Base-by-base conservation (phyloP, 2,888 invertebrate genomes). In the Cremastinae sp. region DNA sequence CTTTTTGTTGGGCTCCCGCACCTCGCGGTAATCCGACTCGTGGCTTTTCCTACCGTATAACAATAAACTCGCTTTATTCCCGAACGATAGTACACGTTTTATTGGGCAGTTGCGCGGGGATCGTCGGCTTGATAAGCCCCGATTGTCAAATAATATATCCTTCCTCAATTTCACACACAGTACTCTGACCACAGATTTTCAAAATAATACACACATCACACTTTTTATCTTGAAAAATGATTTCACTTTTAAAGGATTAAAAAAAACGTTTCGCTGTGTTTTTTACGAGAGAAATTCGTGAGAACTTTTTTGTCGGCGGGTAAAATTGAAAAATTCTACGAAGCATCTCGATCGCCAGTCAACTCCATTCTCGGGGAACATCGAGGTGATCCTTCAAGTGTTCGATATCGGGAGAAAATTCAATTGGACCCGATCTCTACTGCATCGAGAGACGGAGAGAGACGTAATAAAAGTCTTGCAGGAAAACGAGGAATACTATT, bases 401-500 rank as follows among this genome's bases (percentile, higher is more conserved):
- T 74, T 71, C 70, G 51, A 77, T 71, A 66, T 71, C 51, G 47
- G 14, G 9, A 38, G 53, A 18, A 64, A 72, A 75, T 69, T 74
- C 77, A 74, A 71, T 78, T 75, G 54, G 65, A 59, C 69, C 36
- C 64, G 49, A 69, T 62, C 69, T 28, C 28, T 28, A 5, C 5
- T 28, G 28, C 28, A 28, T 2, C 28, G 28, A 28, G 5, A 28
- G 28, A 28, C 28, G 2, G 5, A 5, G 5, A 28, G 28, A 28
- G 28, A 28, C 38, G 72, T 59, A 65, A 78, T 78, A 68, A 75
- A 78, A 78, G 65, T 75, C 71, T 41, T 54, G 53, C 49, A 64
- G 59, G 65, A 61, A 56, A 75, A 43, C 53, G 41, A 45, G 49
- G 36, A 12, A 41, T 16, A 34, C 28, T 5, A 5, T 28, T 28